A percentile compares a stretch with the other conserved stretches of the same genome.
Conservation (phyloP, 2,797 vertebrate species). For the Threskiornis aethiopicus region DNA sequence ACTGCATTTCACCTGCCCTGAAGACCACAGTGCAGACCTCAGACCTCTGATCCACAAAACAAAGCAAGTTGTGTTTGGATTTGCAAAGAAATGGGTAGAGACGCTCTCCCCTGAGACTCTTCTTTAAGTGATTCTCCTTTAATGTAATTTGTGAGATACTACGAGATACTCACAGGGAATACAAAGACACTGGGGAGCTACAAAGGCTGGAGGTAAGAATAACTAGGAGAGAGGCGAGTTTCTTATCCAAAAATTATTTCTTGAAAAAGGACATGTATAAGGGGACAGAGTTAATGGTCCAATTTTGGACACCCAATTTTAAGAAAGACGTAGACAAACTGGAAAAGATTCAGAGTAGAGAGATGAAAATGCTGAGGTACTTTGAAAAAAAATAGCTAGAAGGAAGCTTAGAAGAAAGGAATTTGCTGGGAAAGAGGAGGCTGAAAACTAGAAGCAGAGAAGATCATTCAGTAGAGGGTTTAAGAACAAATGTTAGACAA, state of each 20-base stretch:
- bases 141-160: neutral
- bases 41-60: neutral
- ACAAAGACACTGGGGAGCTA: neutral
- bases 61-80: neutral
- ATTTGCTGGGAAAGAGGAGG: neutral
- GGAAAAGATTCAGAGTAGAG: neutral
- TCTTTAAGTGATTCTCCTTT: neutral
- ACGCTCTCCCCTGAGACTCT: neutral
- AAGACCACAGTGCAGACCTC: neutral
- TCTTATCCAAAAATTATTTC: neutral
- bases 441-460: neutral
- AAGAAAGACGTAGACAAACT: neutral
- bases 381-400: neutral
- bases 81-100: neutral
- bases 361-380: neutral
- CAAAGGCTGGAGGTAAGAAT: neutral
- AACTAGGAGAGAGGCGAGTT: neutral
- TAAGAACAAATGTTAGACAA: neutral
- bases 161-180: neutral
- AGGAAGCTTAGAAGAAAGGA: neutral
- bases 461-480: neutral
- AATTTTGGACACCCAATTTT: fast-evolving
- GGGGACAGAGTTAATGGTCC: neutral
- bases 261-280: neutral
- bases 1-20: neutral